Evolutionary conservation across 2,797 vertebrate species (phyloP).

Genomic region (Halcyon smyrnensis): DNA sequence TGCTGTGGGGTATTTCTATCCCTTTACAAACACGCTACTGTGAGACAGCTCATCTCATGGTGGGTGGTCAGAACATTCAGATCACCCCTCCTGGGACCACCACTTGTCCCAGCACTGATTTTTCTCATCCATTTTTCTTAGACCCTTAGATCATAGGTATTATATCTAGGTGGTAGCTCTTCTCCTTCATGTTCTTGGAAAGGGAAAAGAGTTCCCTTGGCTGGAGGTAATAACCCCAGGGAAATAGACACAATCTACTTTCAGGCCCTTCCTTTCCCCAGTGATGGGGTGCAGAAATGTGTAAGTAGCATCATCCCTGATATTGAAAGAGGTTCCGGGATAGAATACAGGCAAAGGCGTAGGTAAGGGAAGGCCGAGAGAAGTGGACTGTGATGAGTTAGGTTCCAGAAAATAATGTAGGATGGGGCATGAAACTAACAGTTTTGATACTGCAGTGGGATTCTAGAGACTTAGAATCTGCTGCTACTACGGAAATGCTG

Average conservation of each 20-base stretch:
- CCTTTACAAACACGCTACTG: not conserved
- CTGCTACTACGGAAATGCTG: not conserved
- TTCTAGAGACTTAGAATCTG: not conserved
- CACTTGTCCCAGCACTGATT: not conserved
- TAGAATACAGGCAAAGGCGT: not conserved
- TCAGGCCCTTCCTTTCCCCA: not conserved
- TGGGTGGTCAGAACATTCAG: not conserved
- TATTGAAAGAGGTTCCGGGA: not conserved
- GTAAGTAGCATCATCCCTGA: not conserved
- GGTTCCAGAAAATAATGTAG: not conserved
- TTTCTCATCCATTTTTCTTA: not conserved
- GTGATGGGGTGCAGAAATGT: rapidly evolving
- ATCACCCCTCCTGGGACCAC: not conserved
- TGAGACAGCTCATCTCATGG: not conserved
- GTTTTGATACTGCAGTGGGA: not conserved
- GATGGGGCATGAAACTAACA: not conserved
- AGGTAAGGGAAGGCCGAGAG: not conserved
- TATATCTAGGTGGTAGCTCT: not conserved
- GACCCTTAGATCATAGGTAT: not conserved
- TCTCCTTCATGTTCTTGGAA: not conserved
- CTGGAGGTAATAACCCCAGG: not conserved
- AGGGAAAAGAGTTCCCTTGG: not conserved
- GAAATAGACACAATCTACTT: not conserved
- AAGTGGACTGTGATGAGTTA: not conserved
- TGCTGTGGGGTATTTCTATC: not conserved